A percentile compares a stretch with the other conserved stretches of the same genome.
These are phyloP conservation scores for Clepsis dumicolana DNA, from an alignment of 2,888 invertebrate genomes.

Conservation along the genomic window DNA sequence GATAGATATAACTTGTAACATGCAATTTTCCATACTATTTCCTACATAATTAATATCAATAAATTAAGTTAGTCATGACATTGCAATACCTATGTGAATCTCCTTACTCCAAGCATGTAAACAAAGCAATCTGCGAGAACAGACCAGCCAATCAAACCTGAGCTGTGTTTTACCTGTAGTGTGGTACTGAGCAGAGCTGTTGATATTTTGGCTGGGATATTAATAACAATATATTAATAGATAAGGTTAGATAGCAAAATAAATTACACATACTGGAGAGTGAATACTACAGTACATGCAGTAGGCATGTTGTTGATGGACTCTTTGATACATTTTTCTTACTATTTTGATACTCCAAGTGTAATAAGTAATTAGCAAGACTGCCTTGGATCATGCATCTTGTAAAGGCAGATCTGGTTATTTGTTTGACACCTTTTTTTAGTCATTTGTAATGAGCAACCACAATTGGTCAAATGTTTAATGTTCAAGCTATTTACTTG, in stretches of 20 bases:
- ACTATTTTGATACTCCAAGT: not conserved
- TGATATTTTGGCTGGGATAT: conserved; percentile 4
- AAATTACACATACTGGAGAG: conserved; percentile 5
- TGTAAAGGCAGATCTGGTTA: too few species aligned
- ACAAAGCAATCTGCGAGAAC: conserved; percentile 9
- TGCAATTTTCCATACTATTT: not conserved
- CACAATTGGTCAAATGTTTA: too few species aligned
- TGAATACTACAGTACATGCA: not conserved
- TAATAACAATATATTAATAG: conserved; percentile 32
- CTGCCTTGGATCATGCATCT: too few species aligned
- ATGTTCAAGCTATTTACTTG: too few species aligned
- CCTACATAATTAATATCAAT: not conserved
- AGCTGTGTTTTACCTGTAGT: not conserved
- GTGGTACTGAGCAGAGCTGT: not conserved
- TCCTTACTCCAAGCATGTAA: not conserved
- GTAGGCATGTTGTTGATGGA: not conserved
- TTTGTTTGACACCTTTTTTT: too few species aligned
- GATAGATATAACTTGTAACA: too few species aligned
- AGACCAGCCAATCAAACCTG: not conserved
- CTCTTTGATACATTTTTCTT: not conserved
- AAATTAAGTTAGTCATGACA: not conserved
- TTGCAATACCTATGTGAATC: not conserved
- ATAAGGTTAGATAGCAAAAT: conserved; percentile 26
- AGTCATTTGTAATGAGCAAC: too few species aligned
- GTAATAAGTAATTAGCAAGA: too few species aligned